Conservation (phyloP, 2,797 vertebrate species). For the Spheniscus humboldti region DNA sequence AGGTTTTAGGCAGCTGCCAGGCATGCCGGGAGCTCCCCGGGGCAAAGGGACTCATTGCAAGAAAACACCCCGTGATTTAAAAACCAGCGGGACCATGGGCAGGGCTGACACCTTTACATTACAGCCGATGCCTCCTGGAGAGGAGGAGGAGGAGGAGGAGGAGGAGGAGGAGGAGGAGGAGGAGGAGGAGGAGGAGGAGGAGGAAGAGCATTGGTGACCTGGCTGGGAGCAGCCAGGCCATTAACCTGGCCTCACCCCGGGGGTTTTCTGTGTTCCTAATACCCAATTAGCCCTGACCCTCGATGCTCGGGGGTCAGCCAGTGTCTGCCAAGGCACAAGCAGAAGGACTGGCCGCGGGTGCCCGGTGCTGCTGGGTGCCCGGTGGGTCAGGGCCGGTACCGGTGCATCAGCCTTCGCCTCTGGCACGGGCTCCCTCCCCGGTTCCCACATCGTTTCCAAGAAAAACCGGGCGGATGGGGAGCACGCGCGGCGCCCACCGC, state of each 20-base stretch:
- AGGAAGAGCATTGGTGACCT: background rate
- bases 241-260: background rate
- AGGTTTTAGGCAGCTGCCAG: background rate
- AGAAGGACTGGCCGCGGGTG: background rate
- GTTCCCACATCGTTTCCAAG: background rate
- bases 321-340: background rate
- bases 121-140: background rate
- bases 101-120: background rate
- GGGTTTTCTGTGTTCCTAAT: background rate
- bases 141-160: too few relatives aligned
- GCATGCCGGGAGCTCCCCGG: accelerated
- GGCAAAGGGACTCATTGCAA: background rate
- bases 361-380: too few relatives aligned
- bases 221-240: background rate
- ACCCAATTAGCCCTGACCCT: background rate
- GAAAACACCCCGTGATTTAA: too few relatives aligned
- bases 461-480: background rate
- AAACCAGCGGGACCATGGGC: background rate
- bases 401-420: background rate
- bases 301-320: background rate
- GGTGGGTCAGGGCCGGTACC: background rate
- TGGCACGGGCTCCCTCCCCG: accelerated
- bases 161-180: background rate
- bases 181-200: background rate
- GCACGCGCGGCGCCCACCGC: background rate